Evolutionary conservation across 1,140 invertebrate genomes (phyloP).

Genomic region (Drosophila trapezifrons): DNA sequence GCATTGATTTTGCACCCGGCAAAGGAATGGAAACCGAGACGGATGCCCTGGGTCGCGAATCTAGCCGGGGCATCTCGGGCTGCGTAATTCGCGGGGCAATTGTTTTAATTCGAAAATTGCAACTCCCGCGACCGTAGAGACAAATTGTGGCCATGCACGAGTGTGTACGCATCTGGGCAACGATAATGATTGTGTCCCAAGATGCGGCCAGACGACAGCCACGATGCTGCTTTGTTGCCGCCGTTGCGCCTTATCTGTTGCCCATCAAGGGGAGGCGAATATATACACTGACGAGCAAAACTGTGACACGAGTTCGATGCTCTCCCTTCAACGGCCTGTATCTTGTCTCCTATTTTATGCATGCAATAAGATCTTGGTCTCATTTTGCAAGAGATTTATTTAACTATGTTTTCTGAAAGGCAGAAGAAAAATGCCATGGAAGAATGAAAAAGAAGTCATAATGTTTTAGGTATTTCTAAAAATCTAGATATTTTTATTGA

Average conservation of each 20-base stretch:
- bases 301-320: constrained; percentile 6
- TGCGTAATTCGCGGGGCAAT: constrained; percentile 69
- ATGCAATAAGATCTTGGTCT: background rate
- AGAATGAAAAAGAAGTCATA: too few species aligned
- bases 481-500: too few species aligned
- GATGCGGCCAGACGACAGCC: constrained; percentile 37
- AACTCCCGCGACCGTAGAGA: constrained; percentile 58
- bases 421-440: background rate
- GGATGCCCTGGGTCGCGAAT: constrained; percentile 41
- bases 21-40: background rate
- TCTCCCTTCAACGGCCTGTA: background rate
- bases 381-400: background rate
- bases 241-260: constrained; percentile 19
- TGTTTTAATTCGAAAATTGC: constrained; percentile 82
- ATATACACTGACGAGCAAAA: constrained; percentile 14
- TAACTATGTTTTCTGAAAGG: background rate
- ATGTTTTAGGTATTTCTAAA: too few species aligned
- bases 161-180: constrained; percentile 54
- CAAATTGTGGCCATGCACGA: constrained; percentile 73
- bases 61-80: constrained; percentile 20
- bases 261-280: constrained; percentile 24
- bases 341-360: background rate
- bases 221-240: constrained; percentile 3
- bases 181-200: constrained; percentile 58
- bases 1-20: constrained; percentile 69